phyloP scores from a whole-genome alignment of 2,888 invertebrate species.

The Lomographa bimaculata region DNA sequence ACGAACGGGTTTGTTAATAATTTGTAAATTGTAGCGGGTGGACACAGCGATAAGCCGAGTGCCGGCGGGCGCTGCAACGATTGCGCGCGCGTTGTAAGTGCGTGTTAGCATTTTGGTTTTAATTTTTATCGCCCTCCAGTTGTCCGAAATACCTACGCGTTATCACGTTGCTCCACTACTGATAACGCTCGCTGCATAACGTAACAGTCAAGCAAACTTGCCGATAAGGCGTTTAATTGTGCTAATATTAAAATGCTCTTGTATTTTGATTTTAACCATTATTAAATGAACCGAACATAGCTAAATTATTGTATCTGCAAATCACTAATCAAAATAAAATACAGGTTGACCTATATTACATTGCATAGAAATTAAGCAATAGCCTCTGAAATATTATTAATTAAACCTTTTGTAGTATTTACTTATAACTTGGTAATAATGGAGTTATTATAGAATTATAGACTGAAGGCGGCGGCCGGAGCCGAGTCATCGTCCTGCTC shows the following conservation, averaged over 20 bases:
- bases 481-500: slow-evolving; percentile 66
- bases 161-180: slow-evolving; percentile 65
- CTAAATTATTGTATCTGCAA: too few species aligned
- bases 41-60: slow-evolving; percentile 46
- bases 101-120: slow-evolving; percentile 61
- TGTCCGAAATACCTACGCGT: slow-evolving; percentile 60
- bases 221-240: slow-evolving; percentile 49
- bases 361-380: too few species aligned
- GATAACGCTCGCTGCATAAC: slow-evolving; percentile 63
- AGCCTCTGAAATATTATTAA: neutral
- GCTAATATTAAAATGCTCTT: slow-evolving; percentile 26
- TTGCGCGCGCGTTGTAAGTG: slow-evolving; percentile 36
- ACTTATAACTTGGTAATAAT: too few species aligned
- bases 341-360: too few species aligned
- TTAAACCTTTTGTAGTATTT: slow-evolving; percentile 7
- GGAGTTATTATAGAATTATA: slow-evolving; percentile 9
- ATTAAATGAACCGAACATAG: too few species aligned
- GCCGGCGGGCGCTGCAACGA: slow-evolving; percentile 47
- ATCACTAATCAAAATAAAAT: too few species aligned
- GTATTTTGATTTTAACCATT: too few species aligned
- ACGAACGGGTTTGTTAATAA: slow-evolving; percentile 19
- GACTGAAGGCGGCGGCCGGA: slow-evolving; percentile 37
- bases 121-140: slow-evolving; percentile 68
- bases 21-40: slow-evolving; percentile 35
- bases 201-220: slow-evolving; percentile 55